A percentile compares a stretch with the other conserved stretches of the same genome.
Conservation (phyloP, 1,140 invertebrate genomes). For the Rhynchophorus ferrugineus region DNA sequence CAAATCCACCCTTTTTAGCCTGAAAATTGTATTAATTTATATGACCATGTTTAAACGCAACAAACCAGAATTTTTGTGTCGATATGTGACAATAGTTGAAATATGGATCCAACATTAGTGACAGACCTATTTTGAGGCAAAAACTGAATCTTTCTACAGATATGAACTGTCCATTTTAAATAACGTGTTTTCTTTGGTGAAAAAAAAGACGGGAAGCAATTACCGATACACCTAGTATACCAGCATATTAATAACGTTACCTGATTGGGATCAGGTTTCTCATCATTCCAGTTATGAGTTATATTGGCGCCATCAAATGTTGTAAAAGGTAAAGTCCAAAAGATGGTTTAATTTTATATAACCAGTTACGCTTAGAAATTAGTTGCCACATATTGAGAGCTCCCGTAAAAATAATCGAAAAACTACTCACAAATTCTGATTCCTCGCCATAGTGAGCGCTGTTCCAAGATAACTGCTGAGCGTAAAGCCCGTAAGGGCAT, state of each 20-base stretch:
- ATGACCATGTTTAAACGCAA: too few species aligned
- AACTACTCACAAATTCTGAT: conserved; percentile 55
- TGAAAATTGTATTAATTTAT: conserved; percentile 1
- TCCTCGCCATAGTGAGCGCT: conserved; percentile 89
- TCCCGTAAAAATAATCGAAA: neutral
- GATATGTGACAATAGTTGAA: too few species aligned
- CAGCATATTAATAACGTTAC: too few species aligned
- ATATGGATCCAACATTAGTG: too few species aligned
- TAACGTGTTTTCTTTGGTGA: too few species aligned
- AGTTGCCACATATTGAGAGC: too few species aligned
- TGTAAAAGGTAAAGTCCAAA: conserved; percentile 69
- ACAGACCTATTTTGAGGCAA: too few species aligned
- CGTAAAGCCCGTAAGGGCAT: conserved; percentile 91
- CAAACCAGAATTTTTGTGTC: too few species aligned
- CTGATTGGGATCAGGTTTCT: conserved; percentile 84
- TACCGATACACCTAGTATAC: too few species aligned
- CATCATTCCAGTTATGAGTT: conserved; percentile 68
- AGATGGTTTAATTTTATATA: conserved; percentile 90
- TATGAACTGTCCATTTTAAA: too few species aligned
- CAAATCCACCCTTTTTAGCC: conserved; percentile 81
- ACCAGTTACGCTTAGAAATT: conserved; percentile 63
- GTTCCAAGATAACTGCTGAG: conserved; percentile 94
- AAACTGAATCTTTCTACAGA: too few species aligned
- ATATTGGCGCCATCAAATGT: conserved; percentile 43
- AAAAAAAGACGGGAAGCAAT: too few species aligned